Conservation (phyloP, 1,140 invertebrate genomes). For the Anastatus disparis region DNA sequence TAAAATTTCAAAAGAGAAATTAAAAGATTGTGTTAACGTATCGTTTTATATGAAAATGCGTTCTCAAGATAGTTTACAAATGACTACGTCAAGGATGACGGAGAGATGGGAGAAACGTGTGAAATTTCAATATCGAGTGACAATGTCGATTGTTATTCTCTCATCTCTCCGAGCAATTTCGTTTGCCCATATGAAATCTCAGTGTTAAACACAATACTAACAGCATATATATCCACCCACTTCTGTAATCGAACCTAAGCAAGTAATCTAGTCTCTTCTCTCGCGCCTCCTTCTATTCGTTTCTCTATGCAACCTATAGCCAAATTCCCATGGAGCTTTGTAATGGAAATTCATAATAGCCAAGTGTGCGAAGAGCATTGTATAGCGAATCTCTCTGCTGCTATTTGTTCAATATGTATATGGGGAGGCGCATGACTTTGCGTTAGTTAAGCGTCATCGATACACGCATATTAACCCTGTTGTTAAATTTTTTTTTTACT, state of each 20-base stretch:
- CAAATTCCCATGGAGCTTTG: too few species aligned
- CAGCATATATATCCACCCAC: conserved; percentile 18
- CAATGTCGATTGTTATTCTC: conserved; percentile 27
- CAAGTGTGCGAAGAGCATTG: conserved; percentile 10
- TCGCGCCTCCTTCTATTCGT: too few species aligned
- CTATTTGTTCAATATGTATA: too few species aligned
- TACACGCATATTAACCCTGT: too few species aligned
- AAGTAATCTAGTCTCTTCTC: conserved; percentile 44
- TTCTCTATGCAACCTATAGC: too few species aligned
- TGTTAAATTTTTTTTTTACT: too few species aligned
- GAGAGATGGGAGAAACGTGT: too few species aligned
- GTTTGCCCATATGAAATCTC: conserved; percentile 13
- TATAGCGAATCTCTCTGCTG: too few species aligned
- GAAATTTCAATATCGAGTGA: neutral
- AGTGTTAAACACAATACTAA: conserved; percentile 17
- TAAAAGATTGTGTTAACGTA: neutral
- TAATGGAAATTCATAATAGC: conserved; percentile 44
- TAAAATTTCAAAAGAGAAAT: neutral
- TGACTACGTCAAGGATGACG: neutral
- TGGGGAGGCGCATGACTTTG: neutral
- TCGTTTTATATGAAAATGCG: neutral
- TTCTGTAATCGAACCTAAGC: conserved; percentile 44
- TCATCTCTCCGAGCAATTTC: conserved; percentile 9
- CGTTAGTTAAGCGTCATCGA: too few species aligned
- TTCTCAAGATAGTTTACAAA: neutral